A percentile compares a stretch with the other conserved stretches of the same genome.
Conservation (phyloP, 2,797 vertebrate genomes). For the Rhinophrynus dorsalis region DNA sequence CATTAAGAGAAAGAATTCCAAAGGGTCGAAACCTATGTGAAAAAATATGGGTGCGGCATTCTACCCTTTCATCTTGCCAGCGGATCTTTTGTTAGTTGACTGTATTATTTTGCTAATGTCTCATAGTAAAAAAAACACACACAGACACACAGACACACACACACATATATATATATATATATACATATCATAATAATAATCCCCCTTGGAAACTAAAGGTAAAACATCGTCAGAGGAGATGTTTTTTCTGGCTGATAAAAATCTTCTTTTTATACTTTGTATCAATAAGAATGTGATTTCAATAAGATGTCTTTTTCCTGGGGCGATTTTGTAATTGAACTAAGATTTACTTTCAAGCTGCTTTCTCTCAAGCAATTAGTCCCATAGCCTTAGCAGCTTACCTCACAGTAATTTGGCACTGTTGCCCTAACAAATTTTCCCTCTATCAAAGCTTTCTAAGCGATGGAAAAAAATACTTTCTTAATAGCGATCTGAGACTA, state of each 20-base stretch:
- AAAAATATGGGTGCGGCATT: too few relatives aligned
- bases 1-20: too few relatives aligned
- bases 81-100: too few relatives aligned
- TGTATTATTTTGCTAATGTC: too few relatives aligned
- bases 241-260: conserved; percentile 39
- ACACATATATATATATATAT: too few relatives aligned
- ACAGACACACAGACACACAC: too few relatives aligned
- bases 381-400: conserved; percentile 37
- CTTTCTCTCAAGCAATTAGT: conserved; percentile 48
- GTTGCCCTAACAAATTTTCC: conserved; percentile 39
- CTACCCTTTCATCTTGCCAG: too few relatives aligned
- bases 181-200: too few relatives aligned
- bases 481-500: conserved; percentile 5
- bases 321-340: conserved; percentile 44
- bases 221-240: conserved; percentile 15
- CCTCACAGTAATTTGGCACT: conserved; percentile 42
- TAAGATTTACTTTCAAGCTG: conserved; percentile 45
- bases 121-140: too few relatives aligned
- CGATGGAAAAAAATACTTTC: conserved; percentile 12
- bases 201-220: background rate
- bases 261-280: conserved; percentile 44
- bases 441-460: conserved; percentile 31
- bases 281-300: conserved; percentile 44
- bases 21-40: too few relatives aligned
- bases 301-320: conserved; percentile 34